Conservation (phyloP, 1,140 invertebrate species). For the Musca vetustissima region DNA sequence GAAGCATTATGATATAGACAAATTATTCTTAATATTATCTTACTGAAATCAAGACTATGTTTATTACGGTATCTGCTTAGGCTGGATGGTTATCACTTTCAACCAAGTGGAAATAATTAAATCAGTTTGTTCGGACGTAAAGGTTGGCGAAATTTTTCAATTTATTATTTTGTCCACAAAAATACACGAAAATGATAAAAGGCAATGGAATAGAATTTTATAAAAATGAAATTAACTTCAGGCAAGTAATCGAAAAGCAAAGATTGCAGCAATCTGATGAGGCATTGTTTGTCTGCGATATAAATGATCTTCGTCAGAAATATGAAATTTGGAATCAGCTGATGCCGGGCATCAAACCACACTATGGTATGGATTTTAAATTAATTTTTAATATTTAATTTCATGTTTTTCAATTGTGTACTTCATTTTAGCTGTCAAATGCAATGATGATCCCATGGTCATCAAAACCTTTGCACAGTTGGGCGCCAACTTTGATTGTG, state of each 20-base stretch:
- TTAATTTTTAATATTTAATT: too few relatives aligned
- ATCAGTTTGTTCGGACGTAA: too few relatives aligned
- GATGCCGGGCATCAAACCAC: constrained; percentile 87
- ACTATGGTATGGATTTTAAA: constrained; percentile 80
- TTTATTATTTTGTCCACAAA: too few relatives aligned
- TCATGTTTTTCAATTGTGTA: too few relatives aligned
- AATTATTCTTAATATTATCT: too few relatives aligned
- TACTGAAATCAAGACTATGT: too few relatives aligned
- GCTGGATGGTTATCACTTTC: too few relatives aligned
- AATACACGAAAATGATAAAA: constrained; percentile 33
- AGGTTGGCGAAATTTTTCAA: too few relatives aligned
- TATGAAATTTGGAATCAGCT: constrained; percentile 80
- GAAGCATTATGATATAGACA: too few relatives aligned
- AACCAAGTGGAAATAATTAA: too few relatives aligned
- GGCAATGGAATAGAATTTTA: constrained; percentile 39
- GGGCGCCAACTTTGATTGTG: constrained; percentile 93
- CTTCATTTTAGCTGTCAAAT: constrained; percentile 89
- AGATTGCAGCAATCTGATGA: constrained; percentile 64
- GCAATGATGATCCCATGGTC: constrained; percentile 85
- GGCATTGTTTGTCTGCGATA: constrained; percentile 90
- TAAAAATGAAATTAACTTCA: constrained; percentile 39
- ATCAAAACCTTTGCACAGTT: constrained; percentile 82
- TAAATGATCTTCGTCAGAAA: constrained; percentile 85
- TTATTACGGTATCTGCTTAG: too few relatives aligned
- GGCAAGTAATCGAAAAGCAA: constrained; percentile 36